Percentiles rank a stretch among this genome's conserved stretches.
These are phyloP conservation scores for Scomber scombrus DNA, from an alignment of 2,113 vertebrate species.

Conservation along the genomic window DNA sequence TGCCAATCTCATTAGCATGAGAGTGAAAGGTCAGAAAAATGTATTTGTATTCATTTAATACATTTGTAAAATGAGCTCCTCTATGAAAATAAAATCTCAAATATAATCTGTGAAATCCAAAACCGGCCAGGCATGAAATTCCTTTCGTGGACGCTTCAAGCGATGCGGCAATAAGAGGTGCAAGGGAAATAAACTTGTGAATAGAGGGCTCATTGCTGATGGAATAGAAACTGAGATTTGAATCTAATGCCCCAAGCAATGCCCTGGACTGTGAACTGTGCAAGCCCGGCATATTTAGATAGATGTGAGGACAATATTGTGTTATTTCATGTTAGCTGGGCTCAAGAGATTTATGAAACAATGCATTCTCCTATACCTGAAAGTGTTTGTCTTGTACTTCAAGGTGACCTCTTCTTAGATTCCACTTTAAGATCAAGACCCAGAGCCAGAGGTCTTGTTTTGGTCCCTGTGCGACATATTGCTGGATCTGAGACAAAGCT, in stretches of 20 bases:
- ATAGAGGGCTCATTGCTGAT: constrained; percentile 19
- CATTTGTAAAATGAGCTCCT: constrained; percentile 50
- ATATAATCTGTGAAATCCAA: constrained; percentile 59
- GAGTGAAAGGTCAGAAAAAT: constrained; percentile 32
- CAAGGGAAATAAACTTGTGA: constrained; percentile 26
- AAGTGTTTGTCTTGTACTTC: neutral
- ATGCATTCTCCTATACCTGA: constrained; percentile 10
- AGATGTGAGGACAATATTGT: constrained; percentile 41
- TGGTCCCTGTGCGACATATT: neutral
- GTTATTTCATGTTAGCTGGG: constrained; percentile 18
- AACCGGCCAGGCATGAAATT: constrained; percentile 47
- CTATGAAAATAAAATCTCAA: constrained; percentile 60
- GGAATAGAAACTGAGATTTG: constrained; percentile 50
- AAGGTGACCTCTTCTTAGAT: constrained; percentile 33
- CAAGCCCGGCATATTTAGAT: constrained; percentile 15
- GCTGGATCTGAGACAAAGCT: constrained; percentile 30
- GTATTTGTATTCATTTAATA: constrained; percentile 52
- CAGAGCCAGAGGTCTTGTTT: constrained; percentile 8
- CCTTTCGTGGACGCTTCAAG: constrained; percentile 12
- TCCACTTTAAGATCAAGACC: neutral
- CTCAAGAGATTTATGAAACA: constrained; percentile 37
- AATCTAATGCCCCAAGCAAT: constrained; percentile 45
- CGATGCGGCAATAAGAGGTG: constrained; percentile 4
- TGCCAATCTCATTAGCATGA: constrained; percentile 2
- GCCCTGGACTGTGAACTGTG: constrained; percentile 29